A percentile compares a stretch with the other conserved stretches of the same genome.
Conservation (phyloP, 2,888 invertebrate species). For the Ormyrus rosae region DNA sequence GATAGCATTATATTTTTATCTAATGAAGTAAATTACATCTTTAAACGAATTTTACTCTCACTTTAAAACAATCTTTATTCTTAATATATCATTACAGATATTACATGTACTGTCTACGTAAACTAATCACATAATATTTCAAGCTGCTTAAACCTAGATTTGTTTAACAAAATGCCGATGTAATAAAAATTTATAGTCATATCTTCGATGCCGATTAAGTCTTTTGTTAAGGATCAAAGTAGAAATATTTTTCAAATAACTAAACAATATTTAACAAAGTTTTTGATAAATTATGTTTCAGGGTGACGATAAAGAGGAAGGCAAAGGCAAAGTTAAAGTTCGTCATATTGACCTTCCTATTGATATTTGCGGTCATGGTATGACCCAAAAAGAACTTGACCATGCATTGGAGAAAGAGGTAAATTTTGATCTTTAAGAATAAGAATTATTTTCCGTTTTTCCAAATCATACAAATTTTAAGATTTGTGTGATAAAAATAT, state of each 20-base stretch:
- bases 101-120: not conserved
- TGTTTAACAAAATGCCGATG: no score
- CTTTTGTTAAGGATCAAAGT: no score
- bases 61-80: not conserved
- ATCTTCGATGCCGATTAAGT: no score
- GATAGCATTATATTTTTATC: conserved; percentile 56
- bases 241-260: not conserved
- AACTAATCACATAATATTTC: not conserved
- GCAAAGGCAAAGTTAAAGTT: conserved; percentile 86
- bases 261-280: not conserved
- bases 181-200: no score
- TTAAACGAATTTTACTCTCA: conserved; percentile 15
- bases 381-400: conserved; percentile 84
- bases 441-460: not conserved
- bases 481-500: no score
- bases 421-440: conserved; percentile 57
- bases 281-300: conserved; percentile 60
- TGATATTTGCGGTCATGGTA: conserved; percentile 85
- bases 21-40: conserved; percentile 13
- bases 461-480: not conserved
- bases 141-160: not conserved
- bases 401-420: conserved; percentile 88
- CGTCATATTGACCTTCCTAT: conserved; percentile 92
- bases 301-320: conserved; percentile 78
- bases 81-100: no score